Evolutionary conservation across 2,888 invertebrate genomes (phyloP).

Genomic region (Drosophila diplacantha): DNA sequence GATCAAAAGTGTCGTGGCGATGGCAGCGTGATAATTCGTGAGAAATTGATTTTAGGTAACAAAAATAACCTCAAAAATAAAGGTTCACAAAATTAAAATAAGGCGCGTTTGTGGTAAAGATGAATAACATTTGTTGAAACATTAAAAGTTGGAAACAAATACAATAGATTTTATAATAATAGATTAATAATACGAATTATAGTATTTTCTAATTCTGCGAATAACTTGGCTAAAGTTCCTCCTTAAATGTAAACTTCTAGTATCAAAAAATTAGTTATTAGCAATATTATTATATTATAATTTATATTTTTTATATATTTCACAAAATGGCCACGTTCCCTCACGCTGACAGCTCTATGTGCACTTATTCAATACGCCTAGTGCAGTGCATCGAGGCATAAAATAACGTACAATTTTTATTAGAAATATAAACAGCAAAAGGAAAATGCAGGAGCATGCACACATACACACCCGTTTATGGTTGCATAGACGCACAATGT

Average conservation of each 20-base stretch:
- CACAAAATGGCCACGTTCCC: too few species aligned
- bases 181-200: background rate
- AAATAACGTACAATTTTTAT: slow-evolving; percentile 69
- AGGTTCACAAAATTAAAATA: background rate
- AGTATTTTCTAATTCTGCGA: too few species aligned
- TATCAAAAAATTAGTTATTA: background rate
- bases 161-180: background rate
- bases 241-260: fast-evolving
- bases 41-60: background rate
- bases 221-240: background rate
- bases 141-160: too few species aligned
- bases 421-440: slow-evolving; percentile 68
- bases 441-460: slow-evolving; percentile 24
- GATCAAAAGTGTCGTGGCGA: background rate
- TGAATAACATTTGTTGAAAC: too few species aligned
- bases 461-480: slow-evolving; percentile 15
- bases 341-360: slow-evolving; percentile 18
- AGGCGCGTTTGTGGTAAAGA: too few species aligned
- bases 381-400: slow-evolving; percentile 57
- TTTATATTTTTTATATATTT: background rate
- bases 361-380: slow-evolving; percentile 28
- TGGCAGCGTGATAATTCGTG: slow-evolving; percentile 9
- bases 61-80: background rate
- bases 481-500: slow-evolving; percentile 47
- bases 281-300: background rate